Base-by-base conservation (phyloP, 2,888 invertebrate species). In the Cremastobaeus sp. region DNA sequence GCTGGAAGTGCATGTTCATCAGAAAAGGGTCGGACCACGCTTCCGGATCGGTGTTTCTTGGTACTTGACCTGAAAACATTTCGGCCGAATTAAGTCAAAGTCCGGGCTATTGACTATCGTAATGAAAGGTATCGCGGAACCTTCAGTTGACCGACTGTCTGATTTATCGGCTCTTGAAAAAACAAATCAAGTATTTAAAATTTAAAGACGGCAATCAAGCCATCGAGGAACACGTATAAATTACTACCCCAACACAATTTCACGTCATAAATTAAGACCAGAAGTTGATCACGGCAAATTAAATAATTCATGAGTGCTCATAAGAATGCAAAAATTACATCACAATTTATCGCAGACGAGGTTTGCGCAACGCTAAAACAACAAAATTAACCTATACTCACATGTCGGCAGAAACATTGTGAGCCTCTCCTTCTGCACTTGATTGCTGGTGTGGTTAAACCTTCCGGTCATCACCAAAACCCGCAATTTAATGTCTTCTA, bases 1-100 rank as follows among this genome's bases (percentile, higher is more conserved):
- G 84, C 74, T 90, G 89, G 81, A 91, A 91, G 77, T 88, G 88
- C 77, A 91, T 85, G 80, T 91, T 91, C 89, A 91, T 90, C 1
- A 88, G 85, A 62, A 88, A 88, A 12, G 89, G 88, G 64, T 90
- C 89, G 32, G 87, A 85, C 90, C 91, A 91, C 1, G 88, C 81
- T 28, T 91, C 91, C 60, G 88, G 85, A 64, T 91, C 90, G 3
- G 90, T 89, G 77, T 90, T 90, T 60, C 88, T 83, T 0, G 91
- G 91, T 12, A 89, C 77, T 75, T 89, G 89, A 85, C 91, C 91
- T 91, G 11, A 52, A 60, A 57, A 12, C 9, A 21, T 15, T 1
- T 12, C n/a, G 11, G 20, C 25, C 37, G 4, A 14, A 47, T 32
- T 41, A 21, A 41, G 21, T 15, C 17, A 3, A 43, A 21, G 15